phyloP scores from a whole-genome alignment of 2,113 vertebrate species.

The Phoenicopterus ruber region DNA sequence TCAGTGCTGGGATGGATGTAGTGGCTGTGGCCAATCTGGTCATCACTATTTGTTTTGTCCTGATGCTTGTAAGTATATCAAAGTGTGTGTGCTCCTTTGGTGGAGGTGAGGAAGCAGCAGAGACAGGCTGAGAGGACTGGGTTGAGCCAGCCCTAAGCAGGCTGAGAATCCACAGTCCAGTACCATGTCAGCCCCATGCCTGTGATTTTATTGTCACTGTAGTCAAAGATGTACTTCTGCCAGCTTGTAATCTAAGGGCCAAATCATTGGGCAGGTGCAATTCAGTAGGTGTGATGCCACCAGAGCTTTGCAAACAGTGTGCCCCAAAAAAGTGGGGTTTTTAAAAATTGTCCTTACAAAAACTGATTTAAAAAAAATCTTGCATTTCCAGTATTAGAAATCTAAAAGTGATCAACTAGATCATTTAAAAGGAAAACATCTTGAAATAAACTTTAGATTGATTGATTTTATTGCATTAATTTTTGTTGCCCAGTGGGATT shows the following conservation, averaged over 20 bases:
- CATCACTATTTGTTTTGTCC: slow-evolving; percentile 66
- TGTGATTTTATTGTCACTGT: background rate
- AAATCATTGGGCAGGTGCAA: background rate
- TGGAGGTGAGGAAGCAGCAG: background rate
- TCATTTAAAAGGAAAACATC: background rate
- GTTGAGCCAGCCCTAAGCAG: background rate
- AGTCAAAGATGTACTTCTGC: background rate
- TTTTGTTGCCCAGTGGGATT: background rate
- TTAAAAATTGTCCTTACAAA: background rate
- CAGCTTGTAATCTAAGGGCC: background rate
- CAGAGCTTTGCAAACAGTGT: background rate
- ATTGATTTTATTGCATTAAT: background rate
- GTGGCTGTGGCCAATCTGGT: slow-evolving; percentile 64
- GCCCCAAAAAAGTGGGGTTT: background rate
- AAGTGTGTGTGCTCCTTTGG: background rate
- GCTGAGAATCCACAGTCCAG: background rate
- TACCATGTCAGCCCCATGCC: background rate
- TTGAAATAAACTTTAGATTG: background rate
- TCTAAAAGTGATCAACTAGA: background rate
- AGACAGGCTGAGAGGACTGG: background rate
- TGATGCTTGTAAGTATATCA: slow-evolving; percentile 65
- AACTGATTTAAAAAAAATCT: background rate
- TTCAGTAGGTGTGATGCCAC: background rate
- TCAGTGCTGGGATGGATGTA: slow-evolving; percentile 68
- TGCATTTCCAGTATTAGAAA: background rate